Percentiles rank a stretch among this genome's conserved stretches.
phyloP scores from a whole-genome alignment of 2,113 vertebrate species.

The Caloenas nicobarica region DNA sequence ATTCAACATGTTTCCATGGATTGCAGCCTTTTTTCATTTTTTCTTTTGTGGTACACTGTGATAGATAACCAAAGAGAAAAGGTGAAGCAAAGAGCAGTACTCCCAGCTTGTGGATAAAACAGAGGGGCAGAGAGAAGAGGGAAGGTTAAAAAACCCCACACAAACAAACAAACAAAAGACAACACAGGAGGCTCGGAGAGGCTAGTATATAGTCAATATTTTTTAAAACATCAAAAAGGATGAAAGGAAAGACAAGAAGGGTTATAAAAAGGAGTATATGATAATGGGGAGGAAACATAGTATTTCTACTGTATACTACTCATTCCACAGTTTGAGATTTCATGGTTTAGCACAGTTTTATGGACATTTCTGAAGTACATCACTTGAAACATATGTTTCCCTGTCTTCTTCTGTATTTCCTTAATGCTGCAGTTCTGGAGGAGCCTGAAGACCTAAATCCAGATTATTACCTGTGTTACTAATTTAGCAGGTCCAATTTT shows the following conservation, averaged over 20 bases:
- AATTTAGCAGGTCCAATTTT: not conserved
- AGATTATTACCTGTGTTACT: not conserved
- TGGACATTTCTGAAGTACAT: not conserved
- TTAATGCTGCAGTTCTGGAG: not conserved
- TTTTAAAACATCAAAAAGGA: not conserved
- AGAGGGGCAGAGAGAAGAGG: not conserved
- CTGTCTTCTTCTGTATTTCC: not conserved
- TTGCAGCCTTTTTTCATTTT: not conserved
- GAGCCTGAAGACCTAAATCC: not conserved
- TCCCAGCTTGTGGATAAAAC: not conserved
- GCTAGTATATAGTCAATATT: not conserved
- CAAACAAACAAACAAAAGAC: fast-evolving
- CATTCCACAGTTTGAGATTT: not conserved
- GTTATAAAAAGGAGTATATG: not conserved
- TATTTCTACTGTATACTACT: not conserved
- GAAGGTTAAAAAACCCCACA: not conserved
- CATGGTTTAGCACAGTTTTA: not conserved
- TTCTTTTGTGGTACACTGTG: not conserved
- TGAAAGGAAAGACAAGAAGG: not conserved
- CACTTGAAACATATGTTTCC: not conserved
- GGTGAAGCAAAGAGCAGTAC: not conserved
- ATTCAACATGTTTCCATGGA: not conserved
- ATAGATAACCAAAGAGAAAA: not conserved
- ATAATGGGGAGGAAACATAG: not conserved
- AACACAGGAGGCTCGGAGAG: not conserved